Evolutionary conservation across 1,140 invertebrate species (phyloP).

Genomic region (Macrosteles quadrilineatus): DNA sequence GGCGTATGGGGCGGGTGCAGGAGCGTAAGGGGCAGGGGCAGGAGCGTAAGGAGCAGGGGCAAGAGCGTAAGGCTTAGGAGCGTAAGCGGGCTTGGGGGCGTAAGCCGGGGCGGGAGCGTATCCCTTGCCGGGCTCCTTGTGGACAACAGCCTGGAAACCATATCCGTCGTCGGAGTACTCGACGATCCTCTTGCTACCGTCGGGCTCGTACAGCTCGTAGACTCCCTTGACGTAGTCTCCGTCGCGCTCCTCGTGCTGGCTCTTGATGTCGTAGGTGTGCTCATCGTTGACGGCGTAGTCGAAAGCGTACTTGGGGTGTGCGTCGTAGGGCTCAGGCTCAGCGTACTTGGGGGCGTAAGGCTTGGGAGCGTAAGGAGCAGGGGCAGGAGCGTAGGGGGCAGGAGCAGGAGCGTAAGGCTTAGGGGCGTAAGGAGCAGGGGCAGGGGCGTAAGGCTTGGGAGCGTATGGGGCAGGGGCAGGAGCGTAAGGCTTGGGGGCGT

Average conservation of each 20-base stretch:
- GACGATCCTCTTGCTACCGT: conserved; percentile 44
- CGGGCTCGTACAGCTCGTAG: conserved; percentile 38
- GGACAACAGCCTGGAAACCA: conserved; percentile 32
- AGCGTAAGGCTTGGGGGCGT: conserved; percentile 46
- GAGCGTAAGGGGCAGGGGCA: conserved; percentile 40
- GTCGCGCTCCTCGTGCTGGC: conserved; percentile 55
- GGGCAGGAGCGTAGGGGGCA: conserved; percentile 22
- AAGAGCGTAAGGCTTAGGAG: conserved; percentile 45
- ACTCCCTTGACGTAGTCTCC: conserved; percentile 55
- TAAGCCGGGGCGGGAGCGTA: conserved; percentile 14
- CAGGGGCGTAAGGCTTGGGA: too few species aligned
- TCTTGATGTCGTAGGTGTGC: conserved; percentile 59
- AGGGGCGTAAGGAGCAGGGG: too few species aligned
- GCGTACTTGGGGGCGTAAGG: conserved; percentile 46
- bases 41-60: conserved; percentile 40
- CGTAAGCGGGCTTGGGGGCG: conserved; percentile 35
- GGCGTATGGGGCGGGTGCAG: conserved; percentile 14
- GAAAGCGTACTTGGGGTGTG: conserved; percentile 54
- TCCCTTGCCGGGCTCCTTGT: background rate
- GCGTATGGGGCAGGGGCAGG: conserved; percentile 12
- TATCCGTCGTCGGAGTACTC: conserved; percentile 38
- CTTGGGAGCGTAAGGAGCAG: conserved; percentile 38
- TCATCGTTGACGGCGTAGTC: conserved; percentile 56
- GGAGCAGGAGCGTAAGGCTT: background rate
- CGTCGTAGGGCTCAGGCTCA: conserved; percentile 20